Evolutionary conservation across 1,140 invertebrate genomes (phyloP).

Genomic region (Vanessa atalanta): DNA sequence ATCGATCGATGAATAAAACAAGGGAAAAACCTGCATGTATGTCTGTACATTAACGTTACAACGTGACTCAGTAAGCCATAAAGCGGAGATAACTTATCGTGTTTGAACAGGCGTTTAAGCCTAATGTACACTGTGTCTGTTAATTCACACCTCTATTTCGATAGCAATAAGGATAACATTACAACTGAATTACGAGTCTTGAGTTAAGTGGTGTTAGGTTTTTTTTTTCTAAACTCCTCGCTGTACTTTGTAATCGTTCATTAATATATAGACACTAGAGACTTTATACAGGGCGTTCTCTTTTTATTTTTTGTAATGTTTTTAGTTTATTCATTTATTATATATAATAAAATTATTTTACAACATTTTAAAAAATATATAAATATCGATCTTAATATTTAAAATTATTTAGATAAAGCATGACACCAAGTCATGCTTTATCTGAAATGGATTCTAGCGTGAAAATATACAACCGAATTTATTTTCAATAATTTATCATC

Average conservation of each 20-base stretch:
- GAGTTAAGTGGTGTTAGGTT: conserved; percentile 5
- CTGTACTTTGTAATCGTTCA: not conserved
- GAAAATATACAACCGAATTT: too few relatives aligned
- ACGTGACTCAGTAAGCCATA: conserved; percentile 55
- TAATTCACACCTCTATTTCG: not conserved
- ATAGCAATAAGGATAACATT: not conserved
- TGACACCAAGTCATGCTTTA: too few relatives aligned
- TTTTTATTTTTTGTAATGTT: not conserved
- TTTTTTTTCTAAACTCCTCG: not conserved
- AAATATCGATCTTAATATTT: too few relatives aligned
- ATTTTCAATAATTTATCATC: too few relatives aligned
- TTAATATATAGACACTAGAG: not conserved
- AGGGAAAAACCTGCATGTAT: conserved; percentile 24
- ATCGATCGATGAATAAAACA: conserved; percentile 15
- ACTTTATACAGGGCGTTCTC: not conserved
- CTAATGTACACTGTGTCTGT: not conserved
- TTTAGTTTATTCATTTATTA: not conserved
- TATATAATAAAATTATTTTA: too few relatives aligned
- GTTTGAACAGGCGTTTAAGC: conserved; percentile 51
- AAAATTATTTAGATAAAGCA: too few relatives aligned
- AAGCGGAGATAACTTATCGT: conserved; percentile 63
- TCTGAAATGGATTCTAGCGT: too few relatives aligned
- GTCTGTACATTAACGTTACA: conserved; percentile 25
- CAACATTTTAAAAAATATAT: too few relatives aligned
- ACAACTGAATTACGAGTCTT: not conserved